Evolutionary conservation across 2,797 vertebrate genomes (phyloP).

Genomic region (Sebastes matsubarae): DNA sequence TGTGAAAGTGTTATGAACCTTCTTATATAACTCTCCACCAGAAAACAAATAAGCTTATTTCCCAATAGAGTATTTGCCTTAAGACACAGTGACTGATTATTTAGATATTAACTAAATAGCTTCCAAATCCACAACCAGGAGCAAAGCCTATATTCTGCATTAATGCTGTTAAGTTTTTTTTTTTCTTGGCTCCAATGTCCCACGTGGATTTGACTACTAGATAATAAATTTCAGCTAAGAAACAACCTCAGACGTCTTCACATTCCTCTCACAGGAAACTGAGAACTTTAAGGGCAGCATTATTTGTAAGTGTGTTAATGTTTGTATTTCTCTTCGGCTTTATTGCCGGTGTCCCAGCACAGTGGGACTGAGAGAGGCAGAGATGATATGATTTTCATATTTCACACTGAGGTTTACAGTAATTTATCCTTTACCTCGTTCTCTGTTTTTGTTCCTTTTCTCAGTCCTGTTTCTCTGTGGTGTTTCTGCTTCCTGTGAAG

Average conservation of each 20-base stretch:
- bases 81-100: not conserved
- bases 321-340: not conserved
- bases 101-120: not conserved
- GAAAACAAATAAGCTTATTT: not conserved
- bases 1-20: not conserved
- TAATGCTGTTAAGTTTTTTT: not conserved
- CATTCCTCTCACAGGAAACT: not conserved
- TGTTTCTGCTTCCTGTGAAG: not conserved
- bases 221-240: not conserved
- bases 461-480: constrained; percentile 1
- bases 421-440: not conserved
- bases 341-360: not conserved
- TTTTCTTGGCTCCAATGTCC: not conserved
- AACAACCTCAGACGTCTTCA: not conserved
- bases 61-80: not conserved
- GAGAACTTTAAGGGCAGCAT: not conserved
- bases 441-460: not conserved
- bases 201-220: not conserved
- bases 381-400: constrained; percentile 17
- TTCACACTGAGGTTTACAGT: constrained; percentile 33
- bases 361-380: constrained; percentile 1
- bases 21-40: not conserved
- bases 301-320: not conserved
- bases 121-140: not conserved
- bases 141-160: not conserved